Evolutionary conservation across 2,113 vertebrate species (phyloP).

Genomic region (Agelaius phoeniceus): DNA sequence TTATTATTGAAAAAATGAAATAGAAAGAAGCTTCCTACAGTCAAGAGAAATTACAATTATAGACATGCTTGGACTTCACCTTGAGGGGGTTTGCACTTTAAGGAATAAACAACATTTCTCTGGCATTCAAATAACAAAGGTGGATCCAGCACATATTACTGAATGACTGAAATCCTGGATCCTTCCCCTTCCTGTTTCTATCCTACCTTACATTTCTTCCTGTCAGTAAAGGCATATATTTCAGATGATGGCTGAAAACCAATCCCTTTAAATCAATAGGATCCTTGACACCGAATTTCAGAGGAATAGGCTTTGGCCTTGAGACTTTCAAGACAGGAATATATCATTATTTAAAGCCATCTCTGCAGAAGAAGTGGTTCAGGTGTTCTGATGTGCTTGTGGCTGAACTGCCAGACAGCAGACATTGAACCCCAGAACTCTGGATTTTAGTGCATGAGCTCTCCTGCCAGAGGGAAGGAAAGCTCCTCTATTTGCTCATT

Average conservation of each 20-base stretch:
- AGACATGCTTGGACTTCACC: neutral
- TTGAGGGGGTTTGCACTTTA: neutral
- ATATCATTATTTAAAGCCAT: neutral
- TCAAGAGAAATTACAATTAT: neutral
- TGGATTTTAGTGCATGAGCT: neutral
- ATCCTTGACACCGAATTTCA: neutral
- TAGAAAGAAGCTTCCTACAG: neutral
- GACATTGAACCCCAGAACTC: neutral
- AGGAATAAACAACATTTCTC: neutral
- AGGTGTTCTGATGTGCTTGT: neutral
- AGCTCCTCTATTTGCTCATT: neutral
- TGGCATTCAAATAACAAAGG: neutral
- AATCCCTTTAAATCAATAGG: constrained; percentile 3
- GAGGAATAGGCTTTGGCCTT: neutral
- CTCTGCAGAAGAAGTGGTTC: neutral
- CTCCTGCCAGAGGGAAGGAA: neutral
- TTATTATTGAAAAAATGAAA: neutral
- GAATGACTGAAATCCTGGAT: neutral
- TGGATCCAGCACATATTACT: neutral
- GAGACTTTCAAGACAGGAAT: neutral
- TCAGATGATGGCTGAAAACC: neutral
- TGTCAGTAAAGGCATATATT: neutral
- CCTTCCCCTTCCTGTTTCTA: neutral
- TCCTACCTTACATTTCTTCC: neutral
- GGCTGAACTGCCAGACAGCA: neutral